Base-by-base conservation (phyloP, 2,797 vertebrate genomes). In the Arrhamphus sclerolepis region DNA sequence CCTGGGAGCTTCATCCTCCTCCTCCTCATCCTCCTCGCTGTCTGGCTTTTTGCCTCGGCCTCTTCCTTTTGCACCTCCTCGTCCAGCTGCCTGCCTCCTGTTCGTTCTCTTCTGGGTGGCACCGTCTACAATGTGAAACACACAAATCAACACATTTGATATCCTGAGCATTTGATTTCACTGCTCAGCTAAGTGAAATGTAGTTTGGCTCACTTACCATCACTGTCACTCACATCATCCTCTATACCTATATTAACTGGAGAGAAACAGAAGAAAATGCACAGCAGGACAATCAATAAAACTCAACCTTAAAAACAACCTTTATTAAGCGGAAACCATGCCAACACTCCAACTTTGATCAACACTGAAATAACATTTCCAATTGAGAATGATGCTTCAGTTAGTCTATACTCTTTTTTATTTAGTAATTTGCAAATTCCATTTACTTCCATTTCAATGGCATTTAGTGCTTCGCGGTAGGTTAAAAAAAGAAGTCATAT, bases 221-320 rank as follows among this genome's bases (percentile, higher is more conserved):
- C 93, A 52, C 84, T 93, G 40, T 93, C 93, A 62, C 88, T 94
- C 24, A 84, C 16, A 34, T 94, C 89, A 31, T 72, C 92, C 20
- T 96, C 95, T 56, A 96, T 88, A 41, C 96, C 94, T 47, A 97
- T 93, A 66, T 90, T 93, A 2, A 92, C 95, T 97, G 89, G 62
- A 41, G 57, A 77, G 54, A 70, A 53, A 34, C 1, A 34, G 10
- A 34, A 11, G 5, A 38, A 14, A 38, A 14, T 0, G 13, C 13
- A 38, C 34, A 38, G 13, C 34, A 38, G 34, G 2, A 38, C 8
- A 29, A 7, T 29, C 41, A 43, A 21, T 62, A 11, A 48, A 6
- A 55, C 2, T 2, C 16, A 47, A 24, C 31, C 7, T 20, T 3
- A 1, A 22, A 21, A 41, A 49, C 24, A 26, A 4, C 16, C 34